Evolutionary conservation across 2,113 vertebrate species (phyloP).

Genomic region (Pachypanchax playfairii): DNA sequence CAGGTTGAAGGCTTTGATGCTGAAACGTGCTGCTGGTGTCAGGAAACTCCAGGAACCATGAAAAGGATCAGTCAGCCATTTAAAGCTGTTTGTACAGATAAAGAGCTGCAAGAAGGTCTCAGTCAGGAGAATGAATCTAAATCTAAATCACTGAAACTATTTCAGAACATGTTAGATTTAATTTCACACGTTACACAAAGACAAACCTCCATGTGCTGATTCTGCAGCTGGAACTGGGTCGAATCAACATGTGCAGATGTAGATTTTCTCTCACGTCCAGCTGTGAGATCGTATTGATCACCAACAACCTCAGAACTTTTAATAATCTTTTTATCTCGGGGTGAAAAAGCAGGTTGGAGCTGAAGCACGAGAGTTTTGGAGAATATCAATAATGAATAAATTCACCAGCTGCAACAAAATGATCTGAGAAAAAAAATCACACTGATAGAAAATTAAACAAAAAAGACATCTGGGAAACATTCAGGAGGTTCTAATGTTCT

Average conservation of each 20-base stretch:
- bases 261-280: slow-evolving; percentile 31
- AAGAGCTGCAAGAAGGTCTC: slow-evolving; percentile 20
- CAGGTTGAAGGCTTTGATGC: slow-evolving; percentile 49
- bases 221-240: background rate
- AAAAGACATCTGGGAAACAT: background rate
- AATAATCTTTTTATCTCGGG: slow-evolving; percentile 67
- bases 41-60: slow-evolving; percentile 36
- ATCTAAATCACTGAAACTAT: too few species aligned
- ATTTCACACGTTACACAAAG: too few species aligned
- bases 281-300: slow-evolving; percentile 60
- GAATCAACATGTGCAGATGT: slow-evolving; percentile 22
- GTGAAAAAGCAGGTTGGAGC: slow-evolving; percentile 32
- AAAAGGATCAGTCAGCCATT: slow-evolving; percentile 33
- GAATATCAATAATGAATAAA: slow-evolving; percentile 65
- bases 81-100: slow-evolving; percentile 55
- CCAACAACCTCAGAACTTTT: slow-evolving; percentile 44
- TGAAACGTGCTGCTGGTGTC: slow-evolving; percentile 38
- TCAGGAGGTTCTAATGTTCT: background rate
- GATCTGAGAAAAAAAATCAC: slow-evolving; percentile 44
- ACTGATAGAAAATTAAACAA: slow-evolving; percentile 12
- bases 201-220: background rate
- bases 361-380: slow-evolving; percentile 48
- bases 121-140: too few species aligned
- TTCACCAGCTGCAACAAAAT: slow-evolving; percentile 18
- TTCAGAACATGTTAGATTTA: too few species aligned